Evolutionary conservation across 1,140 invertebrate genomes (phyloP).

Genomic region (Papilio dardanus): DNA sequence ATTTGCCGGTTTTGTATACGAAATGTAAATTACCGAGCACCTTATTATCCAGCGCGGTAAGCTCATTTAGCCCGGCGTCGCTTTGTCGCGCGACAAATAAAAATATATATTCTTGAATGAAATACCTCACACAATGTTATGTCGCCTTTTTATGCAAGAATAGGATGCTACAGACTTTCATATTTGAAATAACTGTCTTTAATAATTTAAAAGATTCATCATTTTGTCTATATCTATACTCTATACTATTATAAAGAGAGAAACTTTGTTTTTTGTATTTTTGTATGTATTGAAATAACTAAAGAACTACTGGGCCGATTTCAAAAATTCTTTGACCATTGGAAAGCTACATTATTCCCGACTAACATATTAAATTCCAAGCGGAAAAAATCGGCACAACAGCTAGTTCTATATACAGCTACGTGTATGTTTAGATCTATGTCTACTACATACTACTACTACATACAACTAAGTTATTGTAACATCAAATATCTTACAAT

Average conservation of each 20-base stretch:
- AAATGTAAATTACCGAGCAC: slow-evolving; percentile 37
- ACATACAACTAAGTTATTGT: too few relatives aligned
- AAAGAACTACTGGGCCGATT: too few relatives aligned
- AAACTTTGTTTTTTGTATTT: too few relatives aligned
- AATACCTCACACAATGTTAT: slow-evolving; percentile 19
- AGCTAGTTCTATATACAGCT: too few relatives aligned
- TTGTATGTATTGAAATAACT: too few relatives aligned
- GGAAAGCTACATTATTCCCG: too few relatives aligned
- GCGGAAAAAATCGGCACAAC: too few relatives aligned
- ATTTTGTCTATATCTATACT: not conserved
- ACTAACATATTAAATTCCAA: too few relatives aligned
- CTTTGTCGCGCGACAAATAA: slow-evolving; percentile 37
- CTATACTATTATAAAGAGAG: too few relatives aligned
- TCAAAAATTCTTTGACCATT: too few relatives aligned
- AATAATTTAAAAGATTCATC: not conserved
- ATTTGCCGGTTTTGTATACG: slow-evolving; percentile 29
- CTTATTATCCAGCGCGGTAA: slow-evolving; percentile 32
- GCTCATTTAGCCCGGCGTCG: slow-evolving; percentile 34
- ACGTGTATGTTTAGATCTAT: too few relatives aligned
- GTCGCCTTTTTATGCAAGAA: slow-evolving; percentile 26
- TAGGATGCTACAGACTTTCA: not conserved
- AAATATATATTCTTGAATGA: slow-evolving; percentile 33
- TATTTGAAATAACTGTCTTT: not conserved
- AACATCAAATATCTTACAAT: not conserved
- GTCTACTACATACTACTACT: too few relatives aligned